phyloP scores from a whole-genome alignment of 1,140 invertebrate genomes.

The Drosophila repleta region DNA sequence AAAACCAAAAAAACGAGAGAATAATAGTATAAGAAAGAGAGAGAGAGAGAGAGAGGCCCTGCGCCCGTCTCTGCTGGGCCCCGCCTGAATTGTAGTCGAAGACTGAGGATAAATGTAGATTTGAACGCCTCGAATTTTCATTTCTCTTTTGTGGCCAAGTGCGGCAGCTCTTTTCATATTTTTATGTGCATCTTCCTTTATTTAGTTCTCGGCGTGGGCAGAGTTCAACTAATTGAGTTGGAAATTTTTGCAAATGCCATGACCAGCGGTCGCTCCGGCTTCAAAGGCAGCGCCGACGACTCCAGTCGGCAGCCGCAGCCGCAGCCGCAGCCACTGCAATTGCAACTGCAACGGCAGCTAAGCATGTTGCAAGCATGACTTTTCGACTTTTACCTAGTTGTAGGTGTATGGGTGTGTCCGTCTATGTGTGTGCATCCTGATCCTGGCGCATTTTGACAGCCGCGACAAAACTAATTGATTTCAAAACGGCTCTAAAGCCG shows the following conservation, averaged over 20 bases:
- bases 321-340: slow-evolving; percentile 13
- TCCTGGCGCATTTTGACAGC: slow-evolving; percentile 71
- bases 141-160: slow-evolving; percentile 55
- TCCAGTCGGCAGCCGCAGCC: not conserved
- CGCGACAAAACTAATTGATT: slow-evolving; percentile 83
- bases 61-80: slow-evolving; percentile 2
- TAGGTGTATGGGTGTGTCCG: slow-evolving; percentile 2
- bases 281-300: slow-evolving; percentile 48
- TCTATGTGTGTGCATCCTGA: slow-evolving; percentile 26
- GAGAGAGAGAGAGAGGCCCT: not conserved
- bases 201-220: slow-evolving; percentile 36
- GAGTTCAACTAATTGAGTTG: slow-evolving; percentile 79
- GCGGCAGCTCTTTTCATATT: slow-evolving; percentile 51
- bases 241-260: slow-evolving; percentile 71
- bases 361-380: slow-evolving; percentile 47
- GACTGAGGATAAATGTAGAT: slow-evolving; percentile 72
- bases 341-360: slow-evolving; percentile 12
- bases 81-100: not conserved
- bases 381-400: slow-evolving; percentile 59
- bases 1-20: slow-evolving; percentile 8
- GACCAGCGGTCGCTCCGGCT: slow-evolving; percentile 40
- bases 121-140: slow-evolving; percentile 75
- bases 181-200: slow-evolving; percentile 17
- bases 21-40: not conserved
- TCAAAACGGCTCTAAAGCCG: slow-evolving; percentile 60